Conservation (phyloP, 2,113 vertebrate species). For the Zingel zingel region DNA sequence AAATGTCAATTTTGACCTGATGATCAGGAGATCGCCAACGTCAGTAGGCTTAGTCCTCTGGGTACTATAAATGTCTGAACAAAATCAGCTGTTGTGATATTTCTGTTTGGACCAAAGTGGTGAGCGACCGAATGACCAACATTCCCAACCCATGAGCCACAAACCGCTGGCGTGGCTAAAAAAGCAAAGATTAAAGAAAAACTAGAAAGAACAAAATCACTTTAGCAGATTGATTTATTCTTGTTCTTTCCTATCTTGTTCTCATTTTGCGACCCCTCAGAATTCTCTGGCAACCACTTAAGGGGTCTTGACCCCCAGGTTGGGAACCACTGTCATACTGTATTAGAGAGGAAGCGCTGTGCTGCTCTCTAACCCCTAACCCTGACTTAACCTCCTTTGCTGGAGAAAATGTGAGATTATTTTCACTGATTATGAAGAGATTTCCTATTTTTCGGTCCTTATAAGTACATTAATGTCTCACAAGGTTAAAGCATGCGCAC, state of each 20-base stretch:
- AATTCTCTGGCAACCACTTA: background rate
- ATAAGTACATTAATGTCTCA: background rate
- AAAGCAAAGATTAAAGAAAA: background rate
- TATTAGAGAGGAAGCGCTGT: background rate
- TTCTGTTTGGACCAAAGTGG: background rate
- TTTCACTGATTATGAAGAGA: background rate
- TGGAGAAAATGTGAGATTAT: background rate
- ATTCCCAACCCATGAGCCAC: background rate
- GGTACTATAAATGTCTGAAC: no score
- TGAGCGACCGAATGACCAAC: background rate
- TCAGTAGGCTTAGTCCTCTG: no score
- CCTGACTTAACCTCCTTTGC: background rate
- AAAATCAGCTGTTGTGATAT: background rate
- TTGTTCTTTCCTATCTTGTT: background rate
- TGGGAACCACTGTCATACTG: background rate
- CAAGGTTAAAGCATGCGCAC: background rate
- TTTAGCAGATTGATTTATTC: no score
- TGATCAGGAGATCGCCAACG: no score
- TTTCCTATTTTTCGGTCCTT: background rate
- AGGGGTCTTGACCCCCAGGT: background rate
- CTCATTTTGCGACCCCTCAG: no score
- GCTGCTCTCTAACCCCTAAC: background rate
- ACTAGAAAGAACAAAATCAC: background rate
- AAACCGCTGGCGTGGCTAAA: background rate
- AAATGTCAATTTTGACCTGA: no score